These are phyloP conservation scores for Dasypus novemcinctus DNA, from an alignment of 2,113 vertebrate genomes.

Conservation along the genomic window DNA sequence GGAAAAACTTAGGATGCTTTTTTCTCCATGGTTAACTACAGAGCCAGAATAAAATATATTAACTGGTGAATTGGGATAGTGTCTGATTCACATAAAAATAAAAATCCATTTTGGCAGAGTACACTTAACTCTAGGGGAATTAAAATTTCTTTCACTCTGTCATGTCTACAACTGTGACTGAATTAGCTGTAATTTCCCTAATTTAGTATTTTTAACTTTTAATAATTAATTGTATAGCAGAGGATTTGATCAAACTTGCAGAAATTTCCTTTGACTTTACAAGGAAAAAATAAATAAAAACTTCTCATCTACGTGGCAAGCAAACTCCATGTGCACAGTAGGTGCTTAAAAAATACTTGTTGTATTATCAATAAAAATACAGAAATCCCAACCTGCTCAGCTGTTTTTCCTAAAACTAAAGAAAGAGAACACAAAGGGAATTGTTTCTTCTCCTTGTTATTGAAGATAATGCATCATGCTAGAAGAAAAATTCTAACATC, in stretches of 20 bases:
- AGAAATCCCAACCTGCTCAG: slow-evolving; percentile 13
- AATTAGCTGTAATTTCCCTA: slow-evolving; percentile 51
- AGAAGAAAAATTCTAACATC: slow-evolving; percentile 66
- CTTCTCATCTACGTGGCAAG: not conserved
- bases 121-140: not conserved
- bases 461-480: slow-evolving; percentile 62
- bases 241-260: slow-evolving; percentile 33
- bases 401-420: slow-evolving; percentile 58
- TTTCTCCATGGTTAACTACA: not conserved
- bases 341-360: slow-evolving; percentile 19
- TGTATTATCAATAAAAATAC: slow-evolving; percentile 16
- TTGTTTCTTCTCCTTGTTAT: slow-evolving; percentile 61
- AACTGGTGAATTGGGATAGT: not conserved
- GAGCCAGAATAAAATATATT: slow-evolving; percentile 17
- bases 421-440: slow-evolving; percentile 1
- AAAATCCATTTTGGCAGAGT: slow-evolving; percentile 44
- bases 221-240: slow-evolving; percentile 32
- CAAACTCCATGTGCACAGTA: slow-evolving; percentile 19
- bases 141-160: slow-evolving; percentile 38
- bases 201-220: slow-evolving; percentile 50
- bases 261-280: slow-evolving; percentile 29
- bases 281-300: not conserved
- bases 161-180: slow-evolving; percentile 43
- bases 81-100: slow-evolving; percentile 42
- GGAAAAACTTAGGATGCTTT: not conserved